These are phyloP conservation scores for Anthopleura sola DNA, from an alignment of 64 coral and sea anemone genomes.

Conservation along the genomic window DNA sequence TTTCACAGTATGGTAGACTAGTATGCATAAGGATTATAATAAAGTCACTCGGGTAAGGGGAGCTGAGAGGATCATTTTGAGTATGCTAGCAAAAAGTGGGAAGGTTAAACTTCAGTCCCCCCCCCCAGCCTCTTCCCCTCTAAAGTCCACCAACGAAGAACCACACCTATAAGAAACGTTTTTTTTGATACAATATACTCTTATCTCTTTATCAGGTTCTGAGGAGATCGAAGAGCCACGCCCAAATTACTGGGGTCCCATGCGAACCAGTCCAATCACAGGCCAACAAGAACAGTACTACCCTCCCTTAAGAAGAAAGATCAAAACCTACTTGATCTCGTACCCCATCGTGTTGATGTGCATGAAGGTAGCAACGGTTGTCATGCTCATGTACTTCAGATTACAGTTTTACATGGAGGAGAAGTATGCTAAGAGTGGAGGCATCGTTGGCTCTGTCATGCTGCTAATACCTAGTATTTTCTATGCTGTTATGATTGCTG, in stretches of 20 bases:
- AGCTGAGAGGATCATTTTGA: too few species aligned
- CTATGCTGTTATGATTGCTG: slow-evolving; percentile 76
- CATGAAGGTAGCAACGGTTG: slow-evolving; percentile 69
- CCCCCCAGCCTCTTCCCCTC: too few species aligned
- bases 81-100: too few species aligned
- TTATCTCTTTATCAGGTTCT: slow-evolving; percentile 32
- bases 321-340: slow-evolving; percentile 83
- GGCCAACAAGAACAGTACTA: slow-evolving; percentile 74
- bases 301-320: slow-evolving; percentile 59
- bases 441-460: slow-evolving; percentile 78
- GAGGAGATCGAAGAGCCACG: slow-evolving; percentile 81
- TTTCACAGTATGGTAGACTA: too few species aligned
- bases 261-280: slow-evolving; percentile 82
- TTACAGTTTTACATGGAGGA: slow-evolving; percentile 70
- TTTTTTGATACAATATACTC: background rate
- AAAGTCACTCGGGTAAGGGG: too few species aligned
- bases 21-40: too few species aligned
- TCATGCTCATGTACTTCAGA: slow-evolving; percentile 78
- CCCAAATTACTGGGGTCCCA: slow-evolving; percentile 70
- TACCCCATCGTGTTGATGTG: slow-evolving; percentile 78
- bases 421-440: slow-evolving; percentile 59
- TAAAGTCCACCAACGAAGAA: too few species aligned
- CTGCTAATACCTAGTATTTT: slow-evolving; percentile 69
- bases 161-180: too few species aligned
- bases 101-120: too few species aligned